phyloP scores from a whole-genome alignment of 2,113 vertebrate species.

The Sinocyclocheilus anshuiensis region DNA sequence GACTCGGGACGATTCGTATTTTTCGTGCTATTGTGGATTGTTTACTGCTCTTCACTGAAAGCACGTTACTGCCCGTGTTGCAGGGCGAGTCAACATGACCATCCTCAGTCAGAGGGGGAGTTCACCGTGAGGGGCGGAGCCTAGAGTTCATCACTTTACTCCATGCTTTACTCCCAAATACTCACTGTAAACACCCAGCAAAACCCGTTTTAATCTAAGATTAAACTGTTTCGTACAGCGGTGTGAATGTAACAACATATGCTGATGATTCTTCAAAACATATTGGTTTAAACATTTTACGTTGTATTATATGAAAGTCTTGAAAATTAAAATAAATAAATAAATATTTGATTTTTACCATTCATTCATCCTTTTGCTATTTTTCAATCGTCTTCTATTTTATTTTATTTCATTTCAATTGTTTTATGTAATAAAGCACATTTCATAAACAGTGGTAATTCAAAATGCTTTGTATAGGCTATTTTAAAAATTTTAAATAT shows the following conservation, averaged over 20 bases:
- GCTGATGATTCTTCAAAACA: too few species aligned
- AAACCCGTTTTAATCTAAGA: background rate
- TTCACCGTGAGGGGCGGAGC: constrained; percentile 52
- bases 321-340: too few species aligned
- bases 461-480: too few species aligned
- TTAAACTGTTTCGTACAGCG: background rate
- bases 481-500: too few species aligned
- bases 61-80: constrained; percentile 36
- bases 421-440: too few species aligned
- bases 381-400: background rate
- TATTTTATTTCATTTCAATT: too few species aligned
- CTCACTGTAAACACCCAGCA: background rate
- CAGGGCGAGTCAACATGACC: constrained; percentile 10
- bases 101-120: constrained; percentile 48
- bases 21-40: constrained; percentile 5
- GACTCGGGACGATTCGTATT: background rate
- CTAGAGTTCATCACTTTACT: constrained; percentile 1
- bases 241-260: background rate
- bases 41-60: constrained; percentile 40
- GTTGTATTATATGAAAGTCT: too few species aligned
- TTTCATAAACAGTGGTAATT: too few species aligned
- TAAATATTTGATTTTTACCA: background rate
- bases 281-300: too few species aligned
- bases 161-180: too few species aligned
- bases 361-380: background rate